Evolutionary conservation across 2,888 invertebrate species (phyloP).

Genomic region (Agelastica alni): DNA sequence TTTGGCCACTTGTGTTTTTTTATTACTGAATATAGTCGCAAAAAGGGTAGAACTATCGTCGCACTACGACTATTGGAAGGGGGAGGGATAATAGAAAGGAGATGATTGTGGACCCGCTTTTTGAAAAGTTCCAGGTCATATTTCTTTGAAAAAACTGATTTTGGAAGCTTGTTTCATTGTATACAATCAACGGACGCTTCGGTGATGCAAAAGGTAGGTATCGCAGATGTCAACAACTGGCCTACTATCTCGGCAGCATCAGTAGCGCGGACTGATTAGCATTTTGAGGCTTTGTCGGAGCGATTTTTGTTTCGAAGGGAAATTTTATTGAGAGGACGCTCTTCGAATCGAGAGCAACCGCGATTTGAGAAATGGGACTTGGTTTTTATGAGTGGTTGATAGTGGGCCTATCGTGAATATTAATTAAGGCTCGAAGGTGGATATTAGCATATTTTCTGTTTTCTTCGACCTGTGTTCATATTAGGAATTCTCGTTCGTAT

Average conservation of each 20-base stretch:
- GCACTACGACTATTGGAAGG: too few relatives aligned
- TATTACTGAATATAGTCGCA: too few relatives aligned
- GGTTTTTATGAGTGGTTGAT: conserved; percentile 12
- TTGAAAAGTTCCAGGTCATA: too few relatives aligned
- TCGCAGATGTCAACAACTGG: too few relatives aligned
- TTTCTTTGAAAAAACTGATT: too few relatives aligned
- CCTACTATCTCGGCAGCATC: conserved; percentile 7
- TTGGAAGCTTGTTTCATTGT: too few relatives aligned
- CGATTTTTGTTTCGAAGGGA: conserved; percentile 24
- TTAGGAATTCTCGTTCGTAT: background rate
- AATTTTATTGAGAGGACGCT: conserved; percentile 21
- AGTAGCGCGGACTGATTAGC: conserved; percentile 22
- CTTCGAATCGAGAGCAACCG: conserved; percentile 4
- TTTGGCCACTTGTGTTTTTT: too few relatives aligned
- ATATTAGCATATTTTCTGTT: conserved; percentile 1
- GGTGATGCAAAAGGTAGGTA: too few relatives aligned
- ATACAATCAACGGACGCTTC: too few relatives aligned
- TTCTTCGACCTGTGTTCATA: background rate
- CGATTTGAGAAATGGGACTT: conserved; percentile 7
- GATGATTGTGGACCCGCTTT: too few relatives aligned
- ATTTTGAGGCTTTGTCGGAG: conserved; percentile 17
- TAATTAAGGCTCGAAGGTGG: conserved; percentile 9
- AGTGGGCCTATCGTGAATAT: conserved; percentile 10
- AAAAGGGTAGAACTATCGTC: too few relatives aligned
- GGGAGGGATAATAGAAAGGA: too few relatives aligned